These are phyloP conservation scores for Drosophila bocqueti DNA, from an alignment of 1,140 invertebrate species.

Conservation along the genomic window DNA sequence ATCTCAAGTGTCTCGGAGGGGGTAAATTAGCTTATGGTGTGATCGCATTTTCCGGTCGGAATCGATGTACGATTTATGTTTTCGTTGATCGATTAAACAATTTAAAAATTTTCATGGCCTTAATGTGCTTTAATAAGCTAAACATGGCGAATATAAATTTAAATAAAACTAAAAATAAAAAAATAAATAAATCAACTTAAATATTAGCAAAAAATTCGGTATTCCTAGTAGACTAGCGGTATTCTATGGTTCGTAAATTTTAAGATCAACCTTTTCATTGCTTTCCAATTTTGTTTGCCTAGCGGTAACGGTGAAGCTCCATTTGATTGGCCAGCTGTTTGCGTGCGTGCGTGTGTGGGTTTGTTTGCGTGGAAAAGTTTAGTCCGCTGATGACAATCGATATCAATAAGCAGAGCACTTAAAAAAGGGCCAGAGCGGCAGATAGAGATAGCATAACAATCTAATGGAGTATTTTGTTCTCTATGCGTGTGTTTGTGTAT, in stretches of 20 bases:
- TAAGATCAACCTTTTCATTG: background rate
- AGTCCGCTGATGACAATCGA: slow-evolving; percentile 28
- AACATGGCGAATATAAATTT: background rate
- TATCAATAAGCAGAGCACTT: slow-evolving; percentile 42
- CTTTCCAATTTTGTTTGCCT: background rate
- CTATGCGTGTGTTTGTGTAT: background rate
- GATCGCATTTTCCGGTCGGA: background rate
- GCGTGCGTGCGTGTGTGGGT: slow-evolving; percentile 12
- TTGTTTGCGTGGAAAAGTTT: slow-evolving; percentile 37
- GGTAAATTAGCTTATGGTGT: background rate
- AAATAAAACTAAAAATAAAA: background rate
- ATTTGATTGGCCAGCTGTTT: slow-evolving; percentile 24
- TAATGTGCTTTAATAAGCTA: too few species aligned
- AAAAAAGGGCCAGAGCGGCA: slow-evolving; percentile 27
- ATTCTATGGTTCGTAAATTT: background rate
- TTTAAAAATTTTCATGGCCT: background rate
- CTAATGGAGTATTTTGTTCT: slow-evolving; percentile 14
- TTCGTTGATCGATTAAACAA: background rate
- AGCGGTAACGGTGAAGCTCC: slow-evolving; percentile 15
- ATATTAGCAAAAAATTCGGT: too few species aligned
- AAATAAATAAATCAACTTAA: background rate
- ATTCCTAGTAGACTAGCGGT: too few species aligned
- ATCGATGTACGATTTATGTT: background rate
- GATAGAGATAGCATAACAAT: slow-evolving; percentile 10
- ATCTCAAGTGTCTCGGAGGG: slow-evolving; percentile 10